These are phyloP conservation scores for Ericerus pela DNA, from an alignment of 1,140 invertebrate genomes.

Conservation along the genomic window DNA sequence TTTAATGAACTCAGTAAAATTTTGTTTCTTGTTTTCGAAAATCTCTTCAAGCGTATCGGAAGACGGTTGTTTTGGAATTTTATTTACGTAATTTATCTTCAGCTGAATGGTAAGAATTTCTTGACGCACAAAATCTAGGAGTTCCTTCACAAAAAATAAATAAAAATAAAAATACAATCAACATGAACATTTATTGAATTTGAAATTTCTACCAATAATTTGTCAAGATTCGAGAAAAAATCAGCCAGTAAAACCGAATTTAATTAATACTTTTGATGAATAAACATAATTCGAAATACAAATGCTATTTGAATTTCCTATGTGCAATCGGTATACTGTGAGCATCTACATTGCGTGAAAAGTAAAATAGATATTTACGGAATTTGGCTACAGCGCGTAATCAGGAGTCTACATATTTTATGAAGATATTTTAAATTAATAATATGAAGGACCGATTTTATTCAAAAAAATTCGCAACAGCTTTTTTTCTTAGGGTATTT, in stretches of 20 bases:
- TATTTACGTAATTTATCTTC: not conserved
- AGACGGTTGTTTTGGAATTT: not conserved
- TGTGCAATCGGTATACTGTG: too few relatives aligned
- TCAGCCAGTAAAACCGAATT: not conserved
- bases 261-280: not conserved
- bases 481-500: too few relatives aligned
- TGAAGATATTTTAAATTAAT: too few relatives aligned
- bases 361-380: too few relatives aligned
- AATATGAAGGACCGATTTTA: too few relatives aligned
- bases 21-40: conserved; percentile 13
- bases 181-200: not conserved
- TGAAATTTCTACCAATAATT: not conserved
- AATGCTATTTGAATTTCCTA: too few relatives aligned
- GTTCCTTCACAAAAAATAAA: conserved; percentile 36
- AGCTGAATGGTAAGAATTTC: conserved; percentile 51
- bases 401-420: too few relatives aligned
- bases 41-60: not conserved
- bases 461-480: too few relatives aligned
- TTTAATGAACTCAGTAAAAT: conserved; percentile 46
- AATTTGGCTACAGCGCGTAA: too few relatives aligned
- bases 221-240: not conserved
- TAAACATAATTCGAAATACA: not conserved
- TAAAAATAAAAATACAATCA: conserved; percentile 8
- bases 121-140: conserved; percentile 52
- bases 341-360: too few relatives aligned